Percentiles rank a stretch among this genome's conserved stretches.
These are phyloP conservation scores for Anhinga anhinga DNA, from an alignment of 2,113 vertebrate species.

Conservation along the genomic window DNA sequence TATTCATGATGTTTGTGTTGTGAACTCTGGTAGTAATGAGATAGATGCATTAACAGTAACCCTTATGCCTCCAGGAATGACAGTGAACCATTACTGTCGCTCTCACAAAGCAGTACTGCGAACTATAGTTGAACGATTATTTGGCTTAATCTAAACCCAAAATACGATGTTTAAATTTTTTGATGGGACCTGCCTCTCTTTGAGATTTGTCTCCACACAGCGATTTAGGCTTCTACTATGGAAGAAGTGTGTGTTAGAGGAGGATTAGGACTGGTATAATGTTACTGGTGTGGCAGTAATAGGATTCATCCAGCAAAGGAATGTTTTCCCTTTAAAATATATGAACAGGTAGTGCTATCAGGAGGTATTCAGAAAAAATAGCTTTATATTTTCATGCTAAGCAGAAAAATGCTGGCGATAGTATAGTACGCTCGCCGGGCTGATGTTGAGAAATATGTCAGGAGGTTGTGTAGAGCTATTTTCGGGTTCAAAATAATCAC, in stretches of 20 bases:
- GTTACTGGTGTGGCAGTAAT: not conserved
- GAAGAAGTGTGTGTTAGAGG: not conserved
- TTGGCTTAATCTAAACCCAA: not conserved
- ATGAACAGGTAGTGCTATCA: not conserved
- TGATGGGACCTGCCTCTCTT: not conserved
- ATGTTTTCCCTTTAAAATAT: not conserved
- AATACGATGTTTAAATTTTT: not conserved
- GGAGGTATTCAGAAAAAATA: not conserved
- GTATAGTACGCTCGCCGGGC: not conserved
- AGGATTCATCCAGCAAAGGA: not conserved
- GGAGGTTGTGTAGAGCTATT: not conserved
- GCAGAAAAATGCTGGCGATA: not conserved
- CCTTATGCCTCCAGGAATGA: not conserved
- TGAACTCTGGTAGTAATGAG: not conserved
- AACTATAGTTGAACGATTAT: not conserved
- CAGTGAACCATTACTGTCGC: not conserved
- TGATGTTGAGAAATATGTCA: not conserved
- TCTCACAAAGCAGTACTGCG: not conserved
- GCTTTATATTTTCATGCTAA: conserved; percentile 6
- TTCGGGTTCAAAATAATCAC: not conserved
- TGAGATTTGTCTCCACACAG: not conserved
- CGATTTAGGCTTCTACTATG: not conserved
- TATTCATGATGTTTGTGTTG: not conserved
- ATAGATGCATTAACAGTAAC: not conserved
- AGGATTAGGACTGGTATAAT: not conserved